Evolutionary conservation across 2,888 invertebrate genomes (phyloP), one percentile per base, ranked within the genome.

Genomic region (Tiliacea citrago): DNA sequence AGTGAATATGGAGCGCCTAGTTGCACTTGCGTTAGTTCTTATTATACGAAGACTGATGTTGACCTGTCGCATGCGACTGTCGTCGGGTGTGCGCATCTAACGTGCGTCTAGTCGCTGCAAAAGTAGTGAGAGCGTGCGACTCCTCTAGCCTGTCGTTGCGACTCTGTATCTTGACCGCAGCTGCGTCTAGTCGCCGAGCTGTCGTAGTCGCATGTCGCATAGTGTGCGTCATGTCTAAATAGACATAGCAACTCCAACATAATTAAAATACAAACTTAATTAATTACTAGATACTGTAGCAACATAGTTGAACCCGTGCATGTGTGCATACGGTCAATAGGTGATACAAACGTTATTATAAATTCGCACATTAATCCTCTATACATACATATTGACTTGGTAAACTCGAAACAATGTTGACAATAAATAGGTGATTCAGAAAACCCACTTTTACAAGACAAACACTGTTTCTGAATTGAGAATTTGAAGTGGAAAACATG

Each of bases 281-380:
- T 60, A 75, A 75, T 66, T n/a, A 58, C 51, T 53, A n/a, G 29
- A 5, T 63, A 49, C 49, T 35, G 24, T 39, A 68, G 35, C 42
- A 67, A 49, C 24, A 47, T 45, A 66, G 58, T 63, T 61, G 18
- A 21, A 69, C 39, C 9, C n/a, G 58, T 39, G 51, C 55, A 18
- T 57, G 45, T 70, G 66, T 77, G 71, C 66, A 58, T 47, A 61
- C 45, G 57, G 73, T 49, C 51, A 78, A 78, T 75, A 81, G 60
- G 73, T 53, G 60, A 73, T 29, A 68, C 70, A 61, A 68, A 84
- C 69, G 24, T 45, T 61, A 82, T 84, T 84, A 84, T 68, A 72
- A 84, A 84, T 84, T 75, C 79, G 84, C 60, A 68, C 79, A 77
- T 70, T 58, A 69, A 79, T 82, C 77, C 74, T 69, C n/a, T 72